phyloP scores from a whole-genome alignment of 2,888 invertebrate species.

The Strigamia transsilvanica region DNA sequence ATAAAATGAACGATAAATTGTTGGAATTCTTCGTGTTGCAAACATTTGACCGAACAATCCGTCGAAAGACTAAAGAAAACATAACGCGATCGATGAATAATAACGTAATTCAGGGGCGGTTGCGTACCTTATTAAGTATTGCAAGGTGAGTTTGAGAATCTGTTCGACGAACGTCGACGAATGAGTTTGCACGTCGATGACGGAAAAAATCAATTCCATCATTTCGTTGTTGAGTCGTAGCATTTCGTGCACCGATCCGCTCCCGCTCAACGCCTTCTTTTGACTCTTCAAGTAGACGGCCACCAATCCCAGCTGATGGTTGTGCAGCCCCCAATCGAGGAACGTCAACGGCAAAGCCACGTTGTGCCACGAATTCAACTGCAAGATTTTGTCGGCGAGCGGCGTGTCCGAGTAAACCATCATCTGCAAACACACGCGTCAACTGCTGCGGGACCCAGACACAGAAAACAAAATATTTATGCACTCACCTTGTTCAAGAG shows the following conservation, averaged over 20 bases:
- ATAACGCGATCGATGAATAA: too few species aligned
- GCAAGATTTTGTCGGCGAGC: background rate
- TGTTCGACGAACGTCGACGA: background rate
- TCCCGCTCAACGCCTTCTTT: background rate
- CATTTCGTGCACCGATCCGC: background rate
- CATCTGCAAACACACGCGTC: background rate
- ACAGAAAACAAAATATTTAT: too few species aligned
- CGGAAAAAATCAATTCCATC: slow-evolving; percentile 14
- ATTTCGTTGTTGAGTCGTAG: background rate
- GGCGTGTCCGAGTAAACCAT: background rate
- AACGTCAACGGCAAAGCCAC: background rate
- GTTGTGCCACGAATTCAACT: background rate
- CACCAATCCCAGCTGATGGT: background rate
- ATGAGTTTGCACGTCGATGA: background rate
- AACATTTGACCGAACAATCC: background rate
- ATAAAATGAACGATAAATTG: background rate
- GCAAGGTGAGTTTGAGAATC: background rate
- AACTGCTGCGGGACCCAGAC: too few species aligned
- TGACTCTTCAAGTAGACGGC: background rate
- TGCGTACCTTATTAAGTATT: background rate
- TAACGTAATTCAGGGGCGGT: too few species aligned
- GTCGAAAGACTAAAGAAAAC: background rate
- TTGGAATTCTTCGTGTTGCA: background rate
- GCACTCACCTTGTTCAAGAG: background rate
- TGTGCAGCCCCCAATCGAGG: slow-evolving; percentile 8